These are phyloP conservation scores for Sitobion miscanthi DNA, from an alignment of 1,140 invertebrate species.

Conservation along the genomic window DNA sequence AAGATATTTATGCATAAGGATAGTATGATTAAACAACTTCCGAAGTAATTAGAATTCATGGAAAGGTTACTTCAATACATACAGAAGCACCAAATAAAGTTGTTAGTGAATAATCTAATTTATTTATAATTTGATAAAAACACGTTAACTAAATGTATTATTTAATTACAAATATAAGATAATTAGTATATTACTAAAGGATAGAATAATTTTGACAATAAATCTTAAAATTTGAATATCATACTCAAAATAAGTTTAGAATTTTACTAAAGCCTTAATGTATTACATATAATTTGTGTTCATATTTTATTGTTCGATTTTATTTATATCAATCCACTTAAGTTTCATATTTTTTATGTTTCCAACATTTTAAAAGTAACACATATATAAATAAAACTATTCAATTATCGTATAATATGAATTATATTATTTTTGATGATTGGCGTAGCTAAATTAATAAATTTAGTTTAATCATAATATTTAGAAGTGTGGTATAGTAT, in stretches of 20 bases:
- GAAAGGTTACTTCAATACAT: conserved; percentile 10
- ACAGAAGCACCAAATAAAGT: conserved; percentile 2
- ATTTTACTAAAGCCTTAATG: neutral
- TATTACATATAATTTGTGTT: neutral
- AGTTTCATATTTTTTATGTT: neutral
- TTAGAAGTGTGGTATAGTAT: too few relatives aligned
- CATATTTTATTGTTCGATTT: neutral
- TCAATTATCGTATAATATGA: neutral
- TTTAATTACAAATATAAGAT: neutral
- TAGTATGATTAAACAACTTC: conserved; percentile 50
- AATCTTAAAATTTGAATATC: neutral
- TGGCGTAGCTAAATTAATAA: neutral
- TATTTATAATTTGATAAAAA: conserved; percentile 25
- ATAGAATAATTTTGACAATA: neutral
- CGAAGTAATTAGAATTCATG: conserved; percentile 41
- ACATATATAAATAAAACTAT: neutral
- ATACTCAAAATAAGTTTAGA: neutral
- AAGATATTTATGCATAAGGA: neutral
- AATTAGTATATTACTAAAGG: neutral
- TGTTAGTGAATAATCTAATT: conserved; percentile 27
- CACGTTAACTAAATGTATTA: conserved; percentile 15
- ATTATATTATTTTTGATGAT: neutral
- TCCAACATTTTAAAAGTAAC: neutral
- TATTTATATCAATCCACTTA: neutral
- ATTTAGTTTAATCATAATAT: neutral